These are phyloP conservation scores for Gryon sp. DNA, from an alignment of 1,140 invertebrate species.

Conservation along the genomic window DNA sequence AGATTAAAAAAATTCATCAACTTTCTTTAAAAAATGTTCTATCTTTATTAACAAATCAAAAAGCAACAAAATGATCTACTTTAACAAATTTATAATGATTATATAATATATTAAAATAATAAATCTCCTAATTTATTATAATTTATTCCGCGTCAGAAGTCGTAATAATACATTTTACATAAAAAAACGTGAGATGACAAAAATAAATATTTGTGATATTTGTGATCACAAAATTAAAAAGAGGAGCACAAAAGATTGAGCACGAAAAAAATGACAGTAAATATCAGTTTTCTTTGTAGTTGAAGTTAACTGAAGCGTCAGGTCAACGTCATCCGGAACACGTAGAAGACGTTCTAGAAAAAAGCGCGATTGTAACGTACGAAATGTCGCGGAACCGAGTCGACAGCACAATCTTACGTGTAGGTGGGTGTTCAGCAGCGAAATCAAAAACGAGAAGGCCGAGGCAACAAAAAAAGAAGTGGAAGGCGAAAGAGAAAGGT, in stretches of 20 bases:
- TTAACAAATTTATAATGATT: too few species aligned
- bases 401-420: slow-evolving; percentile 47
- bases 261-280: slow-evolving; percentile 23
- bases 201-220: slow-evolving; percentile 31
- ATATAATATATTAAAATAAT: too few species aligned
- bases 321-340: slow-evolving; percentile 50
- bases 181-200: neutral
- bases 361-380: slow-evolving; percentile 39
- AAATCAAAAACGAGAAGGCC: slow-evolving; percentile 45
- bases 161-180: too few species aligned
- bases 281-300: slow-evolving; percentile 49
- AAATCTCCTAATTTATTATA: too few species aligned
- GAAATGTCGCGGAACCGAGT: slow-evolving; percentile 37
- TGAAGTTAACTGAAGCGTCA: slow-evolving; percentile 40
- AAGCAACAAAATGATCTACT: too few species aligned
- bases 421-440: slow-evolving; percentile 50
- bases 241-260: slow-evolving; percentile 11
- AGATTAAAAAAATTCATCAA: too few species aligned
- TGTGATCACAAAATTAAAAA: too few species aligned
- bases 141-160: too few species aligned
- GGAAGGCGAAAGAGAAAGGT: slow-evolving; percentile 48
- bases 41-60: too few species aligned
- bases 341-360: slow-evolving; percentile 34
- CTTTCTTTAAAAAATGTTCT: too few species aligned
- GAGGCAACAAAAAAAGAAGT: slow-evolving; percentile 17